A percentile compares a stretch with the other conserved stretches of the same genome.
phyloP scores from a whole-genome alignment of 2,113 vertebrate genomes.

The Notiomystis cincta region DNA sequence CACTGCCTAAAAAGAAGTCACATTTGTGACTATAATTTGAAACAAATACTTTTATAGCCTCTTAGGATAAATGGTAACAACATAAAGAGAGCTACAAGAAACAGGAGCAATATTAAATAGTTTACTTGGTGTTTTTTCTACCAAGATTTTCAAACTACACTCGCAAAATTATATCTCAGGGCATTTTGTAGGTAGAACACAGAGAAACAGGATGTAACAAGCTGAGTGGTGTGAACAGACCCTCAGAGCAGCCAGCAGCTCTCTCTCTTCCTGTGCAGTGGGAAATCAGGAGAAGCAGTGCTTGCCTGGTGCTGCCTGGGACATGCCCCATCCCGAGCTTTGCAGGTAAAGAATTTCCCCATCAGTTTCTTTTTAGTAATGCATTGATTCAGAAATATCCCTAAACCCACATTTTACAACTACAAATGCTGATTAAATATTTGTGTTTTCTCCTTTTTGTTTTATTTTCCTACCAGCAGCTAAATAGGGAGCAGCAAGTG shows the following conservation, averaged over 20 bases:
- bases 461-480: background rate
- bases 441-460: background rate
- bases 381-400: background rate
- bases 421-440: background rate
- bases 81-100: background rate
- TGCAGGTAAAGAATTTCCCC: background rate
- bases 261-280: background rate
- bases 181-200: background rate
- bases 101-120: background rate
- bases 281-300: background rate
- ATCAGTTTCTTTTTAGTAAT: background rate
- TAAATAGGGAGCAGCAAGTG: background rate
- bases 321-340: background rate
- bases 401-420: background rate
- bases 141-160: background rate
- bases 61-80: background rate
- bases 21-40: background rate
- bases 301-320: background rate
- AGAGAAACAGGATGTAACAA: background rate
- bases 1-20: background rate
- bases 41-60: conserved; percentile 10
- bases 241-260: background rate
- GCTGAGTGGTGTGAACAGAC: background rate
- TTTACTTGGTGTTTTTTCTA: background rate
- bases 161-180: background rate